Base-by-base conservation (phyloP, 2,888 invertebrate genomes). In the Hofmannophila pseudospretella region DNA sequence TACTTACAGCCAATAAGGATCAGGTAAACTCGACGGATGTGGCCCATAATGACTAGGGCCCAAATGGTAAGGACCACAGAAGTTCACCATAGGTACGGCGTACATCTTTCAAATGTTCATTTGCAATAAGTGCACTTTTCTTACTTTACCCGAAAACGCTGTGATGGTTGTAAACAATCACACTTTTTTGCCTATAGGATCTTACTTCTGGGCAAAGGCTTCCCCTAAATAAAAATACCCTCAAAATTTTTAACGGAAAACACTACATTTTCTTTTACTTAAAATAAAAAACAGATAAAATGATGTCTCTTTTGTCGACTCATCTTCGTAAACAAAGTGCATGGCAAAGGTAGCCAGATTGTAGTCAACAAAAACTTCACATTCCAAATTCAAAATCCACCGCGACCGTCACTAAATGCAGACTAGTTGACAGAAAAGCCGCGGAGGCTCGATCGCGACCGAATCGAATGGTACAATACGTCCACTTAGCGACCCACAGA, bases 1-100 rank as follows among this genome's bases (percentile, higher is more conserved):
- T 69, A 84, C 87, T 84, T 69, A 87, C 87, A 76, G 60, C 85
- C 87, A 87, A 47, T 79, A 84, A 0, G 77, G 63, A 16, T 82
- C 80, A 2, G 70, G 36, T 1, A 84, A 54, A 9, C 58, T 64
- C 5, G 73, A 33, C 0, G 62, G 30, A 20, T 59, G 67, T 4
- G 67, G 44, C 13, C 62, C 66, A 39, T 69, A 84, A 1, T 58
- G 52, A 13, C 51, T 53, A 2, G 69, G 38, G 4, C 53, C 53
- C 27, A 76, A 44, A 37, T 66, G 67, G 40, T 84, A 86, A 0
- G 84, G 79, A 11, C 61, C 65, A 39, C 72, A 72, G 31, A 80
- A 70, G 38, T 76, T 81, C 32, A 84, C 67, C 73, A 85, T 70
- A 1, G 86, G 77, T 26, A 86, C 68, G 1, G 86, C 71, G 44